Evolutionary conservation across 35 echinoderm and acorn worm species (phyloP), one percentile per base, ranked within the genome.

Genomic region (Hemicentrotus pulcherrimus): DNA sequence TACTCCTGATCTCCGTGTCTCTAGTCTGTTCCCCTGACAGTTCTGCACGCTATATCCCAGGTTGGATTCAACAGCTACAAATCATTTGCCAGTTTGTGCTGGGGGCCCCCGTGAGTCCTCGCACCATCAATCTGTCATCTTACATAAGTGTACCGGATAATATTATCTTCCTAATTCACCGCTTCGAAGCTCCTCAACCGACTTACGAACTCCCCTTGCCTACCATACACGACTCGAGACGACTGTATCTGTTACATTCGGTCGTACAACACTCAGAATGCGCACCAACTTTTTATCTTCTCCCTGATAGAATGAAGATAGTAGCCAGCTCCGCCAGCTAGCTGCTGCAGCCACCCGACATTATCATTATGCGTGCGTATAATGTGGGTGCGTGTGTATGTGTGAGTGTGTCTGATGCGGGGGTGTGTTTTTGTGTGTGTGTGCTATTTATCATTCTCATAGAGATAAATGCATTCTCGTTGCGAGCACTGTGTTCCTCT

Each of bases 311-410:
- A 33, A 90, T 78, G 65, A 45, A 90, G 88, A 90, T 45, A 45
- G 88, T 45, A 45, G 88, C 32, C 19, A 90, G 88, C 46, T 90
- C 46, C 46, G 88, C 88, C 32, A 90, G 32, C 88, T 90, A 32
- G 46, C 88, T 78, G 86, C 86, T 32, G 31, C 88, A 47, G 46
- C 88, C 31, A 90, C 32, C 88, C 88, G 88, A 90, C 88, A 90
- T 90, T 90, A 90, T 90, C 88, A 90, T 90, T 90, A 90, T 90
- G 88, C 88, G 88, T 90, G 88, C 88, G 88, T 90, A 47, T 47
- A 90, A 28, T 90, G 88, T 90, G 88, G 32, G 88, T 90, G 88
- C 12, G 88, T 41, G 46, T 32, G 88, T 18, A 22, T 90, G 88
- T 90, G 88, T 90, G 88, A n/a, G 31, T 90, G 46, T 90, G 88